Conservation (phyloP, 30 jellyfish, hydroid and myxozoan genomes). For the Pelagia noctiluca region DNA sequence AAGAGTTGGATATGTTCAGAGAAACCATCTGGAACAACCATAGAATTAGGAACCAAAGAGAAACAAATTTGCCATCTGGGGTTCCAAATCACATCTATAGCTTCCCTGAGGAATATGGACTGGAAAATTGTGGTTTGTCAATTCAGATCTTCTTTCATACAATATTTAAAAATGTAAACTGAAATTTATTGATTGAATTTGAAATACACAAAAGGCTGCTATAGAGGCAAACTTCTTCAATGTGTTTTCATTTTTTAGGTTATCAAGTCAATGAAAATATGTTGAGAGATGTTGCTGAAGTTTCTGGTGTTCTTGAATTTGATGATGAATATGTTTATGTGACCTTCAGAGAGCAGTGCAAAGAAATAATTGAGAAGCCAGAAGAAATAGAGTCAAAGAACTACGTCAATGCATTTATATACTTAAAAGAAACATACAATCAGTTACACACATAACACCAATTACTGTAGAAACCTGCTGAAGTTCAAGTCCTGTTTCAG, state of each 20-base stretch:
- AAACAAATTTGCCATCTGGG: conserved; percentile 45
- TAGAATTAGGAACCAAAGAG: conserved; percentile 42
- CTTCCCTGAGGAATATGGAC: conserved; percentile 45
- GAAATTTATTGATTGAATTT: conserved; percentile 11
- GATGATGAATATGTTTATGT: conserved; percentile 20
- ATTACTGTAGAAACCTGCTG: no score
- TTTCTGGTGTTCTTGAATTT: conserved; percentile 34
- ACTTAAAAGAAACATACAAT: conserved; percentile 32
- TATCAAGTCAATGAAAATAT: conserved; percentile 21
- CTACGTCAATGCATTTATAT: conserved; percentile 27
- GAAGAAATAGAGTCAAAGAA: conserved; percentile 34
- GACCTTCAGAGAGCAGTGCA: conserved; percentile 40
- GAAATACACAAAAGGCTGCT: conserved; percentile 20
- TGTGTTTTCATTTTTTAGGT: conserved; percentile 16
- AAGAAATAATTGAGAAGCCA: conserved; percentile 30
- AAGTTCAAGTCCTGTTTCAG: no score
- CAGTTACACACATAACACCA: conserved; percentile 13
- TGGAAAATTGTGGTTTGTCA: conserved; percentile 38
- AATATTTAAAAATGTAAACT: conserved; percentile 19
- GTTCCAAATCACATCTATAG: conserved; percentile 48
- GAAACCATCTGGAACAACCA: conserved; percentile 47
- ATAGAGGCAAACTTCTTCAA: background rate
- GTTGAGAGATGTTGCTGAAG: conserved; percentile 38
- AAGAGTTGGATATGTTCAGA: conserved; percentile 38
- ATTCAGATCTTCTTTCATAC: conserved; percentile 15